phyloP scores from a whole-genome alignment of 2,113 vertebrate genomes.

The Xiphorhynchus elegans region DNA sequence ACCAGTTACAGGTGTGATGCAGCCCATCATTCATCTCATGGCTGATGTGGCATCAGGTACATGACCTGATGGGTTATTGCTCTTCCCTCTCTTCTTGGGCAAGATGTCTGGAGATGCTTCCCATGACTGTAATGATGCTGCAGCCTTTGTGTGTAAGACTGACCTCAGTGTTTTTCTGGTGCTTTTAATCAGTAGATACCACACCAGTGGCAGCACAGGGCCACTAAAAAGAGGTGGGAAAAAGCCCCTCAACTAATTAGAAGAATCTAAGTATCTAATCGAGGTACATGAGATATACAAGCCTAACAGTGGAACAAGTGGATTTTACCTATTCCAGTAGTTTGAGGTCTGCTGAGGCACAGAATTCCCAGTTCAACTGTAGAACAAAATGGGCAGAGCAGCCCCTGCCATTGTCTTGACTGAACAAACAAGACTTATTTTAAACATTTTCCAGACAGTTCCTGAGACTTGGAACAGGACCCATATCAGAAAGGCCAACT shows the following conservation, averaged over 20 bases:
- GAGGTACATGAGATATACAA: neutral
- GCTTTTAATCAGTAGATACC: neutral
- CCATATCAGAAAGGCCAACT: neutral
- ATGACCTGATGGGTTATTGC: neutral
- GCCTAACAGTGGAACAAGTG: neutral
- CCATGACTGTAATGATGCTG: neutral
- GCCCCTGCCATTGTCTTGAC: neutral
- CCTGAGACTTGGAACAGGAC: neutral
- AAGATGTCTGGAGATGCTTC: neutral
- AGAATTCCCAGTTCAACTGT: neutral
- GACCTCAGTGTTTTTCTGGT: neutral
- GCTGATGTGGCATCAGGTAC: neutral
- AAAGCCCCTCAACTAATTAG: neutral
- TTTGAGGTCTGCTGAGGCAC: neutral
- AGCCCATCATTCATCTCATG: neutral
- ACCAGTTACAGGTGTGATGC: neutral
- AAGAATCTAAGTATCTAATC: neutral
- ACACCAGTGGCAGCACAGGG: neutral
- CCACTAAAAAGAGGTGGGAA: neutral
- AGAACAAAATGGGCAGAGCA: neutral
- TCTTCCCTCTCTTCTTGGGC: neutral
- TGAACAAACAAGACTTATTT: neutral
- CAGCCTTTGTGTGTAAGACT: neutral
- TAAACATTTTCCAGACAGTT: neutral
- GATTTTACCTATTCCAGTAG: neutral